Evolutionary conservation across 2,797 vertebrate species (phyloP).

Genomic region (Peromyscus nudipes): DNA sequence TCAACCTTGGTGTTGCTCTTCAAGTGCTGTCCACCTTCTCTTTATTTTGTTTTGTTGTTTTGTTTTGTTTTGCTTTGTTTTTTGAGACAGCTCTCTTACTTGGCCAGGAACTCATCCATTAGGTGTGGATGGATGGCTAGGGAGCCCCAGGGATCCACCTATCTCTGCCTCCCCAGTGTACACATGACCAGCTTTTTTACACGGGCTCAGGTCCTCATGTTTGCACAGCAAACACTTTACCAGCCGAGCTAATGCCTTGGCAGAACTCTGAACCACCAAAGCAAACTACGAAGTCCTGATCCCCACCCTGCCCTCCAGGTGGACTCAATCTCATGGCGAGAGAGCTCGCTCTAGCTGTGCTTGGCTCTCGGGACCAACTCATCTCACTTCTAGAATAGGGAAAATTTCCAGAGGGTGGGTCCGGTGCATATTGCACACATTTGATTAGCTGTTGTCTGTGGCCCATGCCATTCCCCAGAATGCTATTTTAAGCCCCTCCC

Average conservation of each 20-base stretch:
- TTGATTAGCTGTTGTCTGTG: not conserved
- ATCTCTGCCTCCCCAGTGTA: not conserved
- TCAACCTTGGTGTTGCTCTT: not conserved
- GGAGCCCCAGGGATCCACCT: not conserved
- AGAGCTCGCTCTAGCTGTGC: not conserved
- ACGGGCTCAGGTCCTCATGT: not conserved
- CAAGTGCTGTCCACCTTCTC: not conserved
- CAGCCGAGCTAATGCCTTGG: not conserved
- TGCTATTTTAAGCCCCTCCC: not conserved
- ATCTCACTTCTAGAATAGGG: not conserved
- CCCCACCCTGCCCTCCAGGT: not conserved
- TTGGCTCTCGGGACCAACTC: not conserved
- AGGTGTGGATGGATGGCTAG: not conserved
- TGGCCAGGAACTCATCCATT: not conserved
- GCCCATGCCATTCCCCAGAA: not conserved
- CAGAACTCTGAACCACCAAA: conserved; percentile 13
- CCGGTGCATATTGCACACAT: not conserved
- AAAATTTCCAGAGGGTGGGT: not conserved
- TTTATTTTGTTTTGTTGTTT: not conserved
- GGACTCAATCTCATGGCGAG: not conserved
- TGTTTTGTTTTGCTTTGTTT: not conserved
- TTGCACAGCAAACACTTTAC: not conserved
- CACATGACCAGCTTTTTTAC: not conserved
- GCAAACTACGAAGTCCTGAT: not conserved
- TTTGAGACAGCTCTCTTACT: not conserved